phyloP scores from a whole-genome alignment of 37 sponge, comb jelly and placozoan genomes.

The Agelas oroides region DNA sequence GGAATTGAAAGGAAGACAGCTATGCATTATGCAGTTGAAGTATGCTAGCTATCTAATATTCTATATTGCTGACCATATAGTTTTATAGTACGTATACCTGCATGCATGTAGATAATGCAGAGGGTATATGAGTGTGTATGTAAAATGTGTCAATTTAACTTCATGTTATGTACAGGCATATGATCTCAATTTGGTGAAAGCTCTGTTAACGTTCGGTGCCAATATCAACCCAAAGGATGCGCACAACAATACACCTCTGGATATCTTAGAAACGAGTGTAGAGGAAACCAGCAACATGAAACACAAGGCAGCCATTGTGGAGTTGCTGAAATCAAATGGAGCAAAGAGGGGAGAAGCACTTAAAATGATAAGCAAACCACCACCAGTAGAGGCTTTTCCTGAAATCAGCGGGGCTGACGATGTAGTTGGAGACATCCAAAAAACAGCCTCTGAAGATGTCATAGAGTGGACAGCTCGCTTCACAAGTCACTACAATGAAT shows the following conservation, averaged over 20 bases:
- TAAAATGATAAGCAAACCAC: not conserved
- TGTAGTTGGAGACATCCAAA: not conserved
- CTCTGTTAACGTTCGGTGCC: constrained; percentile 34
- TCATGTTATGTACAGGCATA: not conserved
- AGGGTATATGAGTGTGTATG: too few species aligned
- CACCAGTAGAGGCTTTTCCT: not conserved
- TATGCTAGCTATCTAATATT: too few species aligned
- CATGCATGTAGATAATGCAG: too few species aligned
- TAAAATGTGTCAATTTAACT: not conserved
- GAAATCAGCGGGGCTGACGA: not conserved
- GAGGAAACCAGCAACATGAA: too few species aligned
- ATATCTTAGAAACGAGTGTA: not conserved
- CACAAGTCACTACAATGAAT: not conserved
- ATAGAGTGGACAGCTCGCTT: not conserved
- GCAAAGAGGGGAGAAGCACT: too few species aligned
- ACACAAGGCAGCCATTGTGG: too few species aligned
- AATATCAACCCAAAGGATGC: constrained; percentile 1
- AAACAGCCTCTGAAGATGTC: not conserved
- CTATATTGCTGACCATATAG: not conserved
- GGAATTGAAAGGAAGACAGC: not conserved
- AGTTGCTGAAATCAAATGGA: too few species aligned
- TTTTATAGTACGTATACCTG: too few species aligned
- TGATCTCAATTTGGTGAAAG: constrained; percentile 18
- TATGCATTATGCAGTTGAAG: constrained; percentile 32
- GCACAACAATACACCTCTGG: constrained; percentile 20